These are phyloP conservation scores for Bathynomus jamesi DNA, from an alignment of 1,140 invertebrate species.

Conservation along the genomic window DNA sequence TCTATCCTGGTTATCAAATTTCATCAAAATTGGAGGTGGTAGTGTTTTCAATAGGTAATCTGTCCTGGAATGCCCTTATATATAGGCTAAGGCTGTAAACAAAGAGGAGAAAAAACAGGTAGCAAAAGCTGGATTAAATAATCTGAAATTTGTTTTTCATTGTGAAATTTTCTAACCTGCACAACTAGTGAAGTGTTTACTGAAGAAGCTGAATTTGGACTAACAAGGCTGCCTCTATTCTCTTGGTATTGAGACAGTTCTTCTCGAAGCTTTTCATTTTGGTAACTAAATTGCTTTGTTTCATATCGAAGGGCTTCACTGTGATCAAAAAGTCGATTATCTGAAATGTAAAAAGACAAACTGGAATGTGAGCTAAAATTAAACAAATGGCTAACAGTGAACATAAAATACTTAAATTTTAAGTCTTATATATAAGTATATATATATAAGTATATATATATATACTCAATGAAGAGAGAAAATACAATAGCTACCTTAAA, in stretches of 20 bases:
- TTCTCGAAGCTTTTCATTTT: constrained; percentile 68
- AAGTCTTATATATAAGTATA: too few species aligned
- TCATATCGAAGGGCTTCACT: constrained; percentile 65
- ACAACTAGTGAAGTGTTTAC: constrained; percentile 46
- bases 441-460: too few species aligned
- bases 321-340: constrained; percentile 77
- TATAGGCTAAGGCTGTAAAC: too few species aligned
- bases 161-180: constrained; percentile 40
- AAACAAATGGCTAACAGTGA: too few species aligned
- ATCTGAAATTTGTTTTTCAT: neutral
- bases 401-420: too few species aligned
- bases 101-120: neutral
- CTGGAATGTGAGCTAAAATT: too few species aligned
- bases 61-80: neutral
- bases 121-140: neutral
- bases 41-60: neutral
- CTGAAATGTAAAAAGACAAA: too few species aligned
- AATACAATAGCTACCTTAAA: too few species aligned
- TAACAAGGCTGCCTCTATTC: constrained; percentile 39
- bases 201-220: constrained; percentile 40
- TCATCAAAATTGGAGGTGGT: neutral
- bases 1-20: too few species aligned
- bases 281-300: constrained; percentile 71
- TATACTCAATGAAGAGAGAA: too few species aligned
- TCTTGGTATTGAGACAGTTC: constrained; percentile 47